phyloP scores from a whole-genome alignment of 2,888 invertebrate genomes.

The Timema cristinae region DNA sequence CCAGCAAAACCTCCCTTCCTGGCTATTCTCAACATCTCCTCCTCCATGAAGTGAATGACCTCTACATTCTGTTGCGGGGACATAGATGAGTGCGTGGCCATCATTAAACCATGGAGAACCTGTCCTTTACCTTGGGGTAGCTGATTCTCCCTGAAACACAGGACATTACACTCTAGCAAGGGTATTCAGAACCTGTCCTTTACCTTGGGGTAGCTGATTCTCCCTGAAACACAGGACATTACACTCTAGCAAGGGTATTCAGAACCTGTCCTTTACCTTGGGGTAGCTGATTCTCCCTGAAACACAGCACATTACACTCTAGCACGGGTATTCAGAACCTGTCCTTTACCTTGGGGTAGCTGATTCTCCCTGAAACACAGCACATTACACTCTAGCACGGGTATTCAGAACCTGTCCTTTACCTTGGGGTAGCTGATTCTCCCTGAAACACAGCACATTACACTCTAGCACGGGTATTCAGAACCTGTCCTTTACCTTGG shows the following conservation, averaged over 20 bases:
- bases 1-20: conserved; percentile 62
- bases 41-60: conserved; percentile 74
- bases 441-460: conserved; percentile 22
- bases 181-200: conserved; percentile 58
- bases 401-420: conserved; percentile 59
- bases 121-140: conserved; percentile 62
- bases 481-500: conserved; percentile 61
- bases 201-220: conserved; percentile 56
- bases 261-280: conserved; percentile 64
- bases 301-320: conserved; percentile 1
- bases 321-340: conserved; percentile 51
- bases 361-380: conserved; percentile 39
- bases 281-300: conserved; percentile 50
- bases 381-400: background rate
- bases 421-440: conserved; percentile 56
- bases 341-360: conserved; percentile 61
- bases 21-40: conserved; percentile 65
- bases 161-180: background rate
- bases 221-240: conserved; percentile 24
- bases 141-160: conserved; percentile 39
- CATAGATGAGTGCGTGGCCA: conserved; percentile 68
- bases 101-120: conserved; percentile 82
- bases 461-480: conserved; percentile 40
- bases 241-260: background rate
- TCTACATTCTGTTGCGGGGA: conserved; percentile 71